phyloP scores from a whole-genome alignment of 2,888 invertebrate genomes.

The Drosophila picticornis region DNA sequence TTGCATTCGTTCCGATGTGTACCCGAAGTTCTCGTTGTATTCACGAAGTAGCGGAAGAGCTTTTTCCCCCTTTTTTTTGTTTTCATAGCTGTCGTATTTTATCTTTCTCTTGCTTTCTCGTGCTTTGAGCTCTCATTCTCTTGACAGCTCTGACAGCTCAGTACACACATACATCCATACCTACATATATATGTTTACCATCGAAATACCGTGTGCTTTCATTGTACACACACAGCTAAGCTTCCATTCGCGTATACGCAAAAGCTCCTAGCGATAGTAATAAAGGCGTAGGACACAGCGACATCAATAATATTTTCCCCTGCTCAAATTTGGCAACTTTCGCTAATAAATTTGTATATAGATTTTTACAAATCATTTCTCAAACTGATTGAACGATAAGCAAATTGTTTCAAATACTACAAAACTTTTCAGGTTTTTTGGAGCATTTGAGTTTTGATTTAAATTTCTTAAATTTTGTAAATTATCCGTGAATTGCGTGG shows the following conservation, averaged over 20 bases:
- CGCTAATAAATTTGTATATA: background rate
- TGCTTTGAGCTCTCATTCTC: constrained; percentile 6
- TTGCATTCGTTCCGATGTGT: constrained; percentile 57
- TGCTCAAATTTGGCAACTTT: constrained; percentile 15
- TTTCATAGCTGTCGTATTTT: constrained; percentile 7
- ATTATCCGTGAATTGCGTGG: background rate
- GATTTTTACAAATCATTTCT: background rate
- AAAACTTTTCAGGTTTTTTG: background rate
- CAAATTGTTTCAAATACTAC: background rate
- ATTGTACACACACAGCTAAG: constrained; percentile 13
- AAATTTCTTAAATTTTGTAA: background rate
- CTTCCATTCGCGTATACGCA: constrained; percentile 5
- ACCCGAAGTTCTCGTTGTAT: constrained; percentile 18
- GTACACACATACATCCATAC: background rate
- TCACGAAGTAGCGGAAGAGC: constrained; percentile 36
- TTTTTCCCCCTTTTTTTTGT: constrained; percentile 16
- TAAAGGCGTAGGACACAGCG: constrained; percentile 51
- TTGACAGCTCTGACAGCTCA: background rate
- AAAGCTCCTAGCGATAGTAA: constrained; percentile 49
- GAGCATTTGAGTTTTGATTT: background rate
- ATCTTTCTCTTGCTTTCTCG: constrained; percentile 4
- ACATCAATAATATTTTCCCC: constrained; percentile 40
- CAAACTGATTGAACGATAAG: background rate
- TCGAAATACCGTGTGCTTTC: constrained; percentile 10
- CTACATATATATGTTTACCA: background rate